Percentiles rank a stretch among this genome's conserved stretches.
These are phyloP conservation scores for Diorhabda sublineata DNA, from an alignment of 1,140 invertebrate species.

Conservation along the genomic window DNA sequence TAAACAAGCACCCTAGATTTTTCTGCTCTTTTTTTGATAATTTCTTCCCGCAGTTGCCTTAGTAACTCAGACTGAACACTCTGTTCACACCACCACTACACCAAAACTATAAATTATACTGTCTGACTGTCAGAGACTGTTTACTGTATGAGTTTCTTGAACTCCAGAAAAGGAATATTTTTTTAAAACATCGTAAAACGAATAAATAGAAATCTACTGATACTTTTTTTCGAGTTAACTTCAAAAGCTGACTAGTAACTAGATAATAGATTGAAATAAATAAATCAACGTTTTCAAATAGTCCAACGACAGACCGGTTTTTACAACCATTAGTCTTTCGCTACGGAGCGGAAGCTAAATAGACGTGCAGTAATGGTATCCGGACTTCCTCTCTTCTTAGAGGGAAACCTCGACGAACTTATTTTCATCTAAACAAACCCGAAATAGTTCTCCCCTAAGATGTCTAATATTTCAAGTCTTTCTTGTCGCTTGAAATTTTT, in stretches of 20 bases:
- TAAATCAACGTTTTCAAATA: neutral
- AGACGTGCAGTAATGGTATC: neutral
- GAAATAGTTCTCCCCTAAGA: neutral
- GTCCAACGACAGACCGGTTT: neutral
- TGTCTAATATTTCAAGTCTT: neutral
- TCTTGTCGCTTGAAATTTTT: neutral
- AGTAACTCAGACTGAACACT: no score
- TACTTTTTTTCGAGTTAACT: no score
- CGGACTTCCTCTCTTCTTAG: neutral
- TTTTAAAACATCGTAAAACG: no score
- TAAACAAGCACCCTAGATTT: no score
- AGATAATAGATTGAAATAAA: neutral
- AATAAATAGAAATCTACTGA: no score
- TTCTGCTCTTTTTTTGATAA: no score
- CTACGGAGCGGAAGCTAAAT: neutral
- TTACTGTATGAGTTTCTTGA: no score
- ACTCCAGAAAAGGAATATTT: no score
- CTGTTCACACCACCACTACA: no score
- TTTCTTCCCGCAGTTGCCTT: no score
- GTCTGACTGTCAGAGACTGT: no score
- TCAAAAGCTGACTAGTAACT: neutral
- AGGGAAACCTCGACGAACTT: neutral
- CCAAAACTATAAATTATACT: no score
- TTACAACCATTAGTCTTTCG: neutral
- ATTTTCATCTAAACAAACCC: neutral